Evolutionary conservation across 2,113 vertebrate genomes (phyloP).

Genomic region (Amphilophus citrinellus): DNA sequence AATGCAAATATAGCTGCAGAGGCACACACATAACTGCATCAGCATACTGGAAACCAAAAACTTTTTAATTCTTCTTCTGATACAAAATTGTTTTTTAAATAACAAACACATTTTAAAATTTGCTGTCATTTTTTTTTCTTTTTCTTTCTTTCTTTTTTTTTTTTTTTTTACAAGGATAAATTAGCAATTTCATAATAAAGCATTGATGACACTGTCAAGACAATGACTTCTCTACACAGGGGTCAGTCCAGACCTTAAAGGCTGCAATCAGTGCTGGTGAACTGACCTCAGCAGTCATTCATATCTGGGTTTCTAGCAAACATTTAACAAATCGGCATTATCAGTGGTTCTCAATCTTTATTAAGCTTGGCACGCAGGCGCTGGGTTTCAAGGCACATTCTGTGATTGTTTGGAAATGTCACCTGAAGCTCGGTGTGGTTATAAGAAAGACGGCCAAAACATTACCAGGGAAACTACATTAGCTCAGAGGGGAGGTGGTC

Average conservation of each 20-base stretch:
- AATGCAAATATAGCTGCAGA: not conserved
- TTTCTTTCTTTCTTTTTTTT: slow-evolving; percentile 57
- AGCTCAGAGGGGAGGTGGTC: slow-evolving; percentile 64
- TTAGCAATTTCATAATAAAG: slow-evolving; percentile 80
- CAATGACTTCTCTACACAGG: slow-evolving; percentile 58
- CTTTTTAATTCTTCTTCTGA: slow-evolving; percentile 82
- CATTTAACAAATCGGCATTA: slow-evolving; percentile 33
- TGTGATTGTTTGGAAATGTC: slow-evolving; percentile 60
- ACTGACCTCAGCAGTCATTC: slow-evolving; percentile 28
- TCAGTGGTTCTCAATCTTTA: slow-evolving; percentile 53
- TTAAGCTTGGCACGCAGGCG: slow-evolving; percentile 2
- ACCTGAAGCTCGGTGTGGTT: slow-evolving; percentile 55
- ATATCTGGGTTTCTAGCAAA: slow-evolving; percentile 33
- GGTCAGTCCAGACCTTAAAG: slow-evolving; percentile 59
- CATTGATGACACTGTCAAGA: slow-evolving; percentile 71
- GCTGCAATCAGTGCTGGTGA: slow-evolving; percentile 50
- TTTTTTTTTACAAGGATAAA: slow-evolving; percentile 84
- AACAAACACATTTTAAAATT: slow-evolving; percentile 74
- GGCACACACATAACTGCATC: not conserved
- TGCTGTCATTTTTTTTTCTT: slow-evolving; percentile 52
- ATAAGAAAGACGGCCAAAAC: slow-evolving; percentile 41
- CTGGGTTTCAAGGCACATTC: slow-evolving; percentile 41
- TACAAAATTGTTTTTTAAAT: slow-evolving; percentile 86
- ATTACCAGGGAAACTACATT: slow-evolving; percentile 57
- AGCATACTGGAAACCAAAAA: slow-evolving; percentile 62